phyloP scores from a whole-genome alignment of 2,113 vertebrate genomes.

The Nasalis larvatus region DNA sequence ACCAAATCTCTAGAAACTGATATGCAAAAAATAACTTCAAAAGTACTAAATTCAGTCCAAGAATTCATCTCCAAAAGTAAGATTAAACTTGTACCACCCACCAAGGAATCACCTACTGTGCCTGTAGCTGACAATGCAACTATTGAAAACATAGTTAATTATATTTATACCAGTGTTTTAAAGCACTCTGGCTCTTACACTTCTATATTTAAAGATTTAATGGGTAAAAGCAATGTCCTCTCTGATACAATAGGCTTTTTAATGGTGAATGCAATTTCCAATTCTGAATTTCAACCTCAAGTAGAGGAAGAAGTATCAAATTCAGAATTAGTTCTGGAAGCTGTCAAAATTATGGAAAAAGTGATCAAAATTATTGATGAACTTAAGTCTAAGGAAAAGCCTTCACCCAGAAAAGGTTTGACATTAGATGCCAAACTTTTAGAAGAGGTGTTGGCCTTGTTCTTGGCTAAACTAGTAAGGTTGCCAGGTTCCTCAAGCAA shows the following conservation, averaged over 20 bases:
- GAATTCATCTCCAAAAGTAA: constrained; percentile 67
- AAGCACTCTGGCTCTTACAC: constrained; percentile 67
- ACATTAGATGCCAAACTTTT: constrained; percentile 47
- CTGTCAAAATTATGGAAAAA: constrained; percentile 75
- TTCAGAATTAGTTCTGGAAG: constrained; percentile 70
- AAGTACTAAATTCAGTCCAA: constrained; percentile 75
- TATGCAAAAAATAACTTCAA: constrained; percentile 66
- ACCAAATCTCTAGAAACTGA: constrained; percentile 51
- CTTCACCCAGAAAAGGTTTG: neutral
- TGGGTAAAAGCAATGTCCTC: constrained; percentile 63
- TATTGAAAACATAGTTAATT: constrained; percentile 69
- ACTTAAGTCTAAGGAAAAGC: constrained; percentile 35
- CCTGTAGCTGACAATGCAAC: constrained; percentile 37
- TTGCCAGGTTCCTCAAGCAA: neutral
- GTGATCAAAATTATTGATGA: constrained; percentile 68
- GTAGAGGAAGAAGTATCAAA: constrained; percentile 52
- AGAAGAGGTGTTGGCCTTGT: constrained; percentile 75
- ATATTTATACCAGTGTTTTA: constrained; percentile 63
- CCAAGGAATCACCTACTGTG: neutral
- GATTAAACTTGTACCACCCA: constrained; percentile 52
- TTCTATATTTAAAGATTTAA: constrained; percentile 73
- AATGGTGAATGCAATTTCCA: constrained; percentile 76
- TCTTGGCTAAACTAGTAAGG: constrained; percentile 70
- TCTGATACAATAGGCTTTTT: constrained; percentile 74
- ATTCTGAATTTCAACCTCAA: constrained; percentile 63